Evolutionary conservation across 2,888 invertebrate genomes (phyloP).

Genomic region (Rhogogaster chlorosoma): DNA sequence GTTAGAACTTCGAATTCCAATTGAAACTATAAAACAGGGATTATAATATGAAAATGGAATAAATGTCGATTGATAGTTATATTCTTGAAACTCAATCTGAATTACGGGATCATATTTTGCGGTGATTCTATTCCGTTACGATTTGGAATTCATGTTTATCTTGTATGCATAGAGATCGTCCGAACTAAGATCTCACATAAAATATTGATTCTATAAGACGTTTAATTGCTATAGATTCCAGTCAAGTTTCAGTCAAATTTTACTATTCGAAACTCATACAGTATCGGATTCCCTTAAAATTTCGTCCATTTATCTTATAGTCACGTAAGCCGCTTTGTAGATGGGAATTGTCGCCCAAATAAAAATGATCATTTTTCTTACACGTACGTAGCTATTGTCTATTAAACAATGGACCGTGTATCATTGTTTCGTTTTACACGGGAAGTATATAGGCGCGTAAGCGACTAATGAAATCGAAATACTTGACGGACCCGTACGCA

Average conservation of each 20-base stretch:
- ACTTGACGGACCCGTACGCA: slow-evolving; percentile 13
- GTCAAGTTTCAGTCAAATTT: background rate
- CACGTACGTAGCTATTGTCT: slow-evolving; percentile 63
- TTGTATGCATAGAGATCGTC: background rate
- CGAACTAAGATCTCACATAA: background rate
- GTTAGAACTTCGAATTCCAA: background rate
- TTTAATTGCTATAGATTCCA: background rate
- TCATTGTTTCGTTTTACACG: slow-evolving; percentile 65
- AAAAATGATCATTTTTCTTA: slow-evolving; percentile 25
- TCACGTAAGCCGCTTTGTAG: background rate
- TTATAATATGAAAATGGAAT: background rate
- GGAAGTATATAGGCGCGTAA: background rate
- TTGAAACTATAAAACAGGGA: background rate
- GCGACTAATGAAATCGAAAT: slow-evolving; percentile 8
- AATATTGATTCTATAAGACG: background rate
- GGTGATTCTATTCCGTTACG: background rate
- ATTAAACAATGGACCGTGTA: slow-evolving; percentile 67
- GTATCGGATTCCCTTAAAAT: too few relatives aligned
- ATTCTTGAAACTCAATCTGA: too few relatives aligned
- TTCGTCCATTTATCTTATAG: background rate
- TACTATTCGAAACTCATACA: background rate
- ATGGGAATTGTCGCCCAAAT: slow-evolving; percentile 8
- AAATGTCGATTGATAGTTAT: too few relatives aligned
- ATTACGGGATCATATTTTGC: too few relatives aligned
- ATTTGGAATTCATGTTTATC: background rate